Base-by-base conservation (phyloP, 2,797 vertebrate species). In the Leptodactylus fallax region DNA sequence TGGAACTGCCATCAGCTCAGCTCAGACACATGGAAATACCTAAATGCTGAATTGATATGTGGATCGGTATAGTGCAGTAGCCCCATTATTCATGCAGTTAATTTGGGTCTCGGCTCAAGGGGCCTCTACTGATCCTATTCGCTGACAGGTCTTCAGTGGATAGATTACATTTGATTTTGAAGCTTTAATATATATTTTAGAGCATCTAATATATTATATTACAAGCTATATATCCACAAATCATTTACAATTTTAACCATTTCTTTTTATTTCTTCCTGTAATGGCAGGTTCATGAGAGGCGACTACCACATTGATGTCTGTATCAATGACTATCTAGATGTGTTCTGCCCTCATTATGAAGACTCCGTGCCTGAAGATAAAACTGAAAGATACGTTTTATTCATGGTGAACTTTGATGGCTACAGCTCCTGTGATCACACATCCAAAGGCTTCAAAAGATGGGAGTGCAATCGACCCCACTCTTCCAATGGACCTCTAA, bases 371-470 rank as follows among this genome's bases (percentile, higher is more conserved):
- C 97, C 97, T 0, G 97, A 97, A 94, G 98, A 99, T 90, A 95
- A 96, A 91, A 96, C 97, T 0, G 98, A 99, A 92, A 97, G 97
- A 81, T 99, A 99, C 1, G 94, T 99, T 92, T 97, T 99, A 90
- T 99, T 98, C 95, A 99, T 99, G 98, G 98, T 99, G 90, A 99
- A 99, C 96, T 99, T 98, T 87, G 98, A 99, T 85, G 98, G 98
- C 93, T 99, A 99, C 95, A 99, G 96, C 93, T 97, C 98, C 45
- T 99, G 98, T 0, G 98, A 99, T 94, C 98, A 99, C 91, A 98
- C 98, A 53, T 96, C 97, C 93, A 99, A 99, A 93, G 98, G 98
- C 56, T 99, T 99, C 95, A 99, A 99, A 92, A 96, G 98, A 91
- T 99, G 98, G 98, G 98, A 99, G 92, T 99, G 98, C 92, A 99